phyloP scores from a whole-genome alignment of 2,797 vertebrate species.

The Oreortyx pictus region DNA sequence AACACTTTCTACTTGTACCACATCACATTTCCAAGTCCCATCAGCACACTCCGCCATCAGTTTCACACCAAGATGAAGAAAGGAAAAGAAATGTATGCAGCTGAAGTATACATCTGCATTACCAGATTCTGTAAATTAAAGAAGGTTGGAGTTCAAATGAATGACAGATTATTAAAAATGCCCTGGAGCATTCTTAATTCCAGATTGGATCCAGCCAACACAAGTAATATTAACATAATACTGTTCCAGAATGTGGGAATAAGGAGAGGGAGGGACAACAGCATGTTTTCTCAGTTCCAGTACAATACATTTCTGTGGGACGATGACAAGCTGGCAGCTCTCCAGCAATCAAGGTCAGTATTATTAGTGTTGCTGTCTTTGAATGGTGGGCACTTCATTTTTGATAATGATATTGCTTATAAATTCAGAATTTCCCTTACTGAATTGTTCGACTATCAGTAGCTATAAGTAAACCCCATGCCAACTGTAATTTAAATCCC shows the following conservation, averaged over 20 bases:
- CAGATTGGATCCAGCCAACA: constrained; percentile 36
- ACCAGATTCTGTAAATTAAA: constrained; percentile 63
- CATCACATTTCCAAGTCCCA: not conserved
- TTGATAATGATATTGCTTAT: not conserved
- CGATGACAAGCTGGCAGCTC: not conserved
- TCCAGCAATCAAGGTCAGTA: constrained; percentile 26
- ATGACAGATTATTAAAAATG: constrained; percentile 69
- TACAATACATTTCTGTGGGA: not conserved
- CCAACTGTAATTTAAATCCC: not conserved
- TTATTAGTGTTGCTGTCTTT: not conserved
- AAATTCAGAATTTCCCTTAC: not conserved
- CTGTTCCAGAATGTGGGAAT: constrained; percentile 49
- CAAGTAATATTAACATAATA: constrained; percentile 49
- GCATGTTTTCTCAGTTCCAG: constrained; percentile 7
- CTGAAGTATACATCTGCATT: constrained; percentile 59
- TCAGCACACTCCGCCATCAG: not conserved
- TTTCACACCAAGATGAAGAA: constrained; percentile 40
- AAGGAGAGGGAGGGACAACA: not conserved
- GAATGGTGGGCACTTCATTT: constrained; percentile 10
- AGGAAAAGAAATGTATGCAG: constrained; percentile 40
- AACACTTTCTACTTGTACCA: not conserved
- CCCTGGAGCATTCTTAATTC: constrained; percentile 60
- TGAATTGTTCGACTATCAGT: not conserved
- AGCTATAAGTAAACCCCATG: not conserved
- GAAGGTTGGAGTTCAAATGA: constrained; percentile 69